Evolutionary conservation across 37 sponge, comb jelly and placozoan species (phyloP).

Genomic region (Crambe crambe): DNA sequence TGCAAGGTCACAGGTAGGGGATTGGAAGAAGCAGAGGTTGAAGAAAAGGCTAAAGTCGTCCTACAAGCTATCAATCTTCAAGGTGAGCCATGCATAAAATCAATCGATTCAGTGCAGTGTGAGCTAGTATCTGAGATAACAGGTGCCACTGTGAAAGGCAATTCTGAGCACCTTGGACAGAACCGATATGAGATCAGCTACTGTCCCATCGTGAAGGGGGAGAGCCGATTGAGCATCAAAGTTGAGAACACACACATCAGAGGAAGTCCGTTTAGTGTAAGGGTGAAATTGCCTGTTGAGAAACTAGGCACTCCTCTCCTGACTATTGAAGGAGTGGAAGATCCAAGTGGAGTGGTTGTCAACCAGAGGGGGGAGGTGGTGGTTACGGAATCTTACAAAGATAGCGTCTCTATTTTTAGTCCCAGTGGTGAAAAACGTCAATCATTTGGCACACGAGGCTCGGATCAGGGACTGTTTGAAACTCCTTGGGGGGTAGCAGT

Average conservation of each 20-base stretch:
- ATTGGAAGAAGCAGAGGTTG: conserved; percentile 25
- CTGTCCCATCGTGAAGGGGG: not conserved
- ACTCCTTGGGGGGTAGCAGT: conserved; percentile 14
- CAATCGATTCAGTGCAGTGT: not conserved
- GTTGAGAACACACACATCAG: not conserved
- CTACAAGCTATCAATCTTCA: not conserved
- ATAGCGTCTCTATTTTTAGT: conserved; percentile 12
- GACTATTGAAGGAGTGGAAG: not conserved
- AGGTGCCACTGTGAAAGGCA: not conserved
- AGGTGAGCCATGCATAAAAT: not conserved
- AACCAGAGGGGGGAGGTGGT: too few species aligned
- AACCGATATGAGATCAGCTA: too few species aligned
- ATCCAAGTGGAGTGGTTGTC: too few species aligned
- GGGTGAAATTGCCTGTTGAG: too few species aligned
- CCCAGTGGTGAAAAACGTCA: not conserved
- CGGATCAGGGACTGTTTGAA: not conserved
- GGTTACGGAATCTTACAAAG: not conserved
- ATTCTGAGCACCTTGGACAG: not conserved
- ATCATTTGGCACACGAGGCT: conserved; percentile 12
- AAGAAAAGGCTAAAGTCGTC: conserved; percentile 6
- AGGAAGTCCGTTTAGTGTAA: too few species aligned
- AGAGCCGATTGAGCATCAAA: not conserved
- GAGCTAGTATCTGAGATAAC: too few species aligned
- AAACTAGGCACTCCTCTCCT: not conserved
- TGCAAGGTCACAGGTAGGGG: too few species aligned